Conservation (phyloP, 2,888 invertebrate species). For the Sisyra terminalis region DNA sequence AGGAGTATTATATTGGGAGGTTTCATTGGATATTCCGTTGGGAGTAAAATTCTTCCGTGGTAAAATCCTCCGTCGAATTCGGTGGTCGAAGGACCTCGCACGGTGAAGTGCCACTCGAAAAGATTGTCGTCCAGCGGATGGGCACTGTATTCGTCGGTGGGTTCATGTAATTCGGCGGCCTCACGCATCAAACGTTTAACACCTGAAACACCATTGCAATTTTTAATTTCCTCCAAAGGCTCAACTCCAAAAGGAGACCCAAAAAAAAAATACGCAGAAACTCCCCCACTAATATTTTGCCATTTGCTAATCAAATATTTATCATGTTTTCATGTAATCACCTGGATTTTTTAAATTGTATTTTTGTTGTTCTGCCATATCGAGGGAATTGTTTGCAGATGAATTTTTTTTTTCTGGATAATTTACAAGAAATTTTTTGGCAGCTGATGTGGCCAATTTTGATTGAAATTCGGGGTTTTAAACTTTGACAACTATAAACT, state of each 20-base stretch:
- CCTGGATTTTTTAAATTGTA: constrained; percentile 5
- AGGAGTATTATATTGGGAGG: constrained; percentile 87
- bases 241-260: no score
- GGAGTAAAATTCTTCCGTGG: constrained; percentile 81
- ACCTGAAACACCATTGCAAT: constrained; percentile 39
- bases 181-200: constrained; percentile 89
- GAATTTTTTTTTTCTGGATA: no score
- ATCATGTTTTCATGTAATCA: not conserved
- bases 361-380: not conserved
- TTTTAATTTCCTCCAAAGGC: no score
- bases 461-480: no score
- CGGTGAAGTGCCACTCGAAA: constrained; percentile 96
- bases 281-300: no score
- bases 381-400: no score
- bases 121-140: constrained; percentile 86
- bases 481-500: no score
- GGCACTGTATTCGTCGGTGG: constrained; percentile 81
- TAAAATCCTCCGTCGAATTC: constrained; percentile 85
- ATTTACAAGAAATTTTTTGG: no score
- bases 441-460: no score
- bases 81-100: constrained; percentile 72
- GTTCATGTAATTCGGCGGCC: constrained; percentile 67
- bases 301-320: no score
- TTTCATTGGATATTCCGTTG: constrained; percentile 93
- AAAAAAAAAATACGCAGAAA: no score